Percentiles rank a stretch among this genome's conserved stretches.
Conservation (phyloP, 1,140 invertebrate species). For the Lordiphosa clarofinis region DNA sequence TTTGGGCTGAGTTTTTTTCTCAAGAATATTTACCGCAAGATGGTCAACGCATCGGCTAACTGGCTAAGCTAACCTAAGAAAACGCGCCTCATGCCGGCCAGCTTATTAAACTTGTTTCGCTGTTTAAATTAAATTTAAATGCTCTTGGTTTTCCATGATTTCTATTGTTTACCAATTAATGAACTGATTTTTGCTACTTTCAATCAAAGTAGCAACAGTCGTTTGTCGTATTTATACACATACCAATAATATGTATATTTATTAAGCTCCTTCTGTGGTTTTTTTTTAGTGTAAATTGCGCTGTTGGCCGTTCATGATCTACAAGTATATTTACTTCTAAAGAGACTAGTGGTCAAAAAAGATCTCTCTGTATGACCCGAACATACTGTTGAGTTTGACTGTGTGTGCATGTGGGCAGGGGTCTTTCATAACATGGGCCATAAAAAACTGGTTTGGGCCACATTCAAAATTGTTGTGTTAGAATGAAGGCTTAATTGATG, state of each 20-base stretch:
- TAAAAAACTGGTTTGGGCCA: constrained; percentile 60
- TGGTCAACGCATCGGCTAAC: not conserved
- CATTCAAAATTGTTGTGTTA: constrained; percentile 62
- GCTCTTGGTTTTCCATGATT: constrained; percentile 17
- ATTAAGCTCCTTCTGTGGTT: not conserved
- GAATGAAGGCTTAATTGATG: constrained; percentile 72
- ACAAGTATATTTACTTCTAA: not conserved
- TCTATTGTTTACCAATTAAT: constrained; percentile 54
- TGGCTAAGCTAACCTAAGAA: constrained; percentile 61
- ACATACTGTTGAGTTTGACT: constrained; percentile 25
- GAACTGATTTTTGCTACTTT: constrained; percentile 51
- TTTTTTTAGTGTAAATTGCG: too few species aligned
- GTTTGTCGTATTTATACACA: constrained; percentile 37
- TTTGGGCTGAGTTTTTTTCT: too few species aligned
- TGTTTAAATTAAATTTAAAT: constrained; percentile 68
- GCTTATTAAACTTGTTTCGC: constrained; percentile 25
- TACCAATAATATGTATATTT: constrained; percentile 17
- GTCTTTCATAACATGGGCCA: constrained; percentile 24
- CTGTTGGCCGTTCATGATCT: too few species aligned
- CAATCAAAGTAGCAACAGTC: constrained; percentile 38
- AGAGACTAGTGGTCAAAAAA: constrained; percentile 3
- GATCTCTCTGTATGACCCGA: constrained; percentile 9
- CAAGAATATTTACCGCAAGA: too few species aligned
- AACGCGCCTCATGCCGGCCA: constrained; percentile 48
- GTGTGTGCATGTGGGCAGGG: constrained; percentile 26